Evolutionary conservation across 2,888 invertebrate species (phyloP).

Genomic region (Matsumyia berberina): DNA sequence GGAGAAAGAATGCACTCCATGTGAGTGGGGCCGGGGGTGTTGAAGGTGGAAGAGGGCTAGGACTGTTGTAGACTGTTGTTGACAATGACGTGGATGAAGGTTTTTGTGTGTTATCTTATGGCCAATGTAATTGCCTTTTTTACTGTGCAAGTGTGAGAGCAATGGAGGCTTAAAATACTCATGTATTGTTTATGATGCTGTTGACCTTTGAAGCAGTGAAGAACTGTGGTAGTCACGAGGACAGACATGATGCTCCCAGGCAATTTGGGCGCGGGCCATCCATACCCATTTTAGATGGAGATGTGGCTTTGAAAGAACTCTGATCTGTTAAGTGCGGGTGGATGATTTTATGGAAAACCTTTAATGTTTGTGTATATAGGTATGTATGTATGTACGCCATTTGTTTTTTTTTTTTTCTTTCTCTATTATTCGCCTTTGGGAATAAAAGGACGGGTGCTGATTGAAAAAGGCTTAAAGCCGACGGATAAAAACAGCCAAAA

Average conservation of each 20-base stretch:
- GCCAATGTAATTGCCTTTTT: constrained; percentile 27
- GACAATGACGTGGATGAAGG: constrained; percentile 53
- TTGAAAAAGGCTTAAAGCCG: no score
- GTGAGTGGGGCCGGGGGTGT: background rate
- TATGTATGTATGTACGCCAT: no score
- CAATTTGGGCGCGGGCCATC: background rate
- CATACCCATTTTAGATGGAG: background rate
- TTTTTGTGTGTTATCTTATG: constrained; percentile 36
- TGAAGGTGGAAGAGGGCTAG: background rate
- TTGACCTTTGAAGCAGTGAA: constrained; percentile 64
- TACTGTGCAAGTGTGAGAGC: constrained; percentile 3
- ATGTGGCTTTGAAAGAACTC: background rate
- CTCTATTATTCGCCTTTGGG: no score
- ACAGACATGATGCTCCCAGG: constrained; percentile 13
- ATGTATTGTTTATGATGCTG: constrained; percentile 56
- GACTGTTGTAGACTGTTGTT: constrained; percentile 53
- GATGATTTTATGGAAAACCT: background rate
- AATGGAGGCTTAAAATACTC: constrained; percentile 3
- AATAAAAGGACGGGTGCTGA: no score
- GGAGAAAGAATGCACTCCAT: constrained; percentile 48
- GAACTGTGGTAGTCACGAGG: constrained; percentile 33
- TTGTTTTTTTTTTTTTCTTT: no score
- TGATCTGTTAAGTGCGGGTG: background rate
- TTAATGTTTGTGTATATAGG: no score
- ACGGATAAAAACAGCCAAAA: no score